These are phyloP conservation scores for Hormaphis cornu DNA, from an alignment of 1,140 invertebrate genomes.

Conservation along the genomic window DNA sequence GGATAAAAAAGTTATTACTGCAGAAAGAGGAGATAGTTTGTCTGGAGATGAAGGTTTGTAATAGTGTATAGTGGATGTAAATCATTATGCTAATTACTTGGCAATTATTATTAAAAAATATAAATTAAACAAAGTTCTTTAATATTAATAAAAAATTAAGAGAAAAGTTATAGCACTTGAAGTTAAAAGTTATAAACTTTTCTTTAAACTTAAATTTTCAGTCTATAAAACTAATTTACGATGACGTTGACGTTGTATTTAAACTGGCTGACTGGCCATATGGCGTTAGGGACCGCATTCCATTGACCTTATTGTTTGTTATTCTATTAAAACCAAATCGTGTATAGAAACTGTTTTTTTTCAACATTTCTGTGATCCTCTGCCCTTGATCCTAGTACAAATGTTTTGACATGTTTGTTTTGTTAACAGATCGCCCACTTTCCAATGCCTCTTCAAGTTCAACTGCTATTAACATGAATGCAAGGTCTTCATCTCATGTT, in stretches of 20 bases:
- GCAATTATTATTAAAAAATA: no score
- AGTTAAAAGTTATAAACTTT: no score
- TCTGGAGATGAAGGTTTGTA: constrained; percentile 20
- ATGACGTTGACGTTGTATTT: neutral
- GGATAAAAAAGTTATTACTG: neutral
- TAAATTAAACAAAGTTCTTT: no score
- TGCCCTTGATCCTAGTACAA: no score
- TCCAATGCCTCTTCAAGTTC: neutral
- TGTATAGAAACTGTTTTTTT: neutral
- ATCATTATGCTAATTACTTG: no score
- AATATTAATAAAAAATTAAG: no score
- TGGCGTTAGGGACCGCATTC: neutral
- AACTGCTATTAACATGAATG: neutral
- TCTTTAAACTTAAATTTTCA: no score
- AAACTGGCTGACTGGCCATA: neutral
- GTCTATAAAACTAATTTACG: no score
- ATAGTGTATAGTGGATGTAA: no score
- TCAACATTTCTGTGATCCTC: no score
- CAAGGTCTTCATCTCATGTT: neutral
- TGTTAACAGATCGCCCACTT: neutral
- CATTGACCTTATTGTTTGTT: neutral
- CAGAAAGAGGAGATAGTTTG: neutral
- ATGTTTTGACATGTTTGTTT: neutral
- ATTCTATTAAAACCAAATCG: neutral
- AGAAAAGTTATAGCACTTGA: no score